Evolutionary conservation across 1,140 invertebrate genomes (phyloP), one percentile per base, ranked within the genome.

Genomic region (Venustaconcha ellipsiformis): DNA sequence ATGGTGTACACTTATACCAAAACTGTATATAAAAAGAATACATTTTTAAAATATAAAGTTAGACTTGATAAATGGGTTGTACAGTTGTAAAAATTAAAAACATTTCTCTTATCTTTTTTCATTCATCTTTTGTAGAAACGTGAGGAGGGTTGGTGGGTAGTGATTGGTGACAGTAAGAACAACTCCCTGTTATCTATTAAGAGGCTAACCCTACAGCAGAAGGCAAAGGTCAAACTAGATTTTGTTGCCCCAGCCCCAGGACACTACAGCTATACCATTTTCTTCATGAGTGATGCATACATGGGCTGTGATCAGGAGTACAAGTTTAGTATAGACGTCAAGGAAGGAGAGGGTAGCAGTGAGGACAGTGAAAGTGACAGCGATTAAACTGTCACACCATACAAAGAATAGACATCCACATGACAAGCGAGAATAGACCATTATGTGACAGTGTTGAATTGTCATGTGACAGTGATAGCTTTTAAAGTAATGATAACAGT

Each of bases 111-210:
- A 1, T 73, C 64, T 18, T 56, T 5, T 18, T 57, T 59, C 23
- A 63, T 73, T 65, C 74, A 80, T 71, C 57, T 69, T 14, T 83
- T 78, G 57, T 76, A 88, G 93, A 98, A 98, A 94, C 94, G 97
- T 66, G 98, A 99, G 90, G 98, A 99, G 92, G 97, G 97, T 59
- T 99, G 99, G 98, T 99, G 99, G 98, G 95, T 99, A 11, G 97
- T 99, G 20, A 97, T 99, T 85, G 98, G 98, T 1, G 98, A 99
- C 90, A 95, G 96, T 0, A 96, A 96, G 85, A 93, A 92, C 2
- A 99, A 99, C 90, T 96, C 96, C 0, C 90, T 99, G 18, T 92
- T 99, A 1, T 99, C 97, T 4, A 99, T 99, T 86, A 99, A 99
- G 88, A 92, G 98, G 23, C 91, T 99, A 20, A 97, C 96, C 0